Evolutionary conservation across 2,888 invertebrate species (phyloP), one percentile per base, ranked within the genome.

Genomic region (Drosophila helvetica): DNA sequence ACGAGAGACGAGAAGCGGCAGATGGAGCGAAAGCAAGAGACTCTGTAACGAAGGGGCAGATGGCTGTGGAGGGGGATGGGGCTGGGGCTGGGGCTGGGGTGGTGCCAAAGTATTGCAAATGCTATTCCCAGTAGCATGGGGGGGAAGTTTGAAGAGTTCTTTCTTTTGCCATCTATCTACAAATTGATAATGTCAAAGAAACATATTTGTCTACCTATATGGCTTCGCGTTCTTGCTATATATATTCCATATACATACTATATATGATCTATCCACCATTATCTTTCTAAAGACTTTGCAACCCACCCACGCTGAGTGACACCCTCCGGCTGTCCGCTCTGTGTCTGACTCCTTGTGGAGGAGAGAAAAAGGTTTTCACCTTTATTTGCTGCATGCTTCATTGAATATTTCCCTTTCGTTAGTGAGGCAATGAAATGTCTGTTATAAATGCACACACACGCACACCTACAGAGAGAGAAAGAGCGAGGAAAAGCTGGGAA

Each of bases 401-500:
- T 78, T 77, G 77, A 78, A 77, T 77, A 78, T 76, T 77, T 77
- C 77, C 75, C 75, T 77, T 77, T 75, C 71, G 78, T 75, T 77
- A 74, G 78, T 77, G 75, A 75, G 66, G 77, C 71, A 77, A 77
- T 75, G 77, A 77, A 77, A 77, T 74, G 74, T 70, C 77, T 75
- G 71, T 75, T 76, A 77, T 77, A 73, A 77, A 65, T 65, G 77
- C 67, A 62, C 56, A 69, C 62, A 56, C 53, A 46, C 38, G 43
- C 53, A 54, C 53, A 18, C 18, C n/a, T 9, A 61, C 22, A 17
- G 17, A n/a, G 12, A 30, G 15, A 33, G 38, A 10, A 54, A 1
- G 12, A 12, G 33, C 1, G 12, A 12, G 38, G 15, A n/a, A 38
- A 47, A 48, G 47, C 54, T 56, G 66, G 17, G 43, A 58, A 68